Percentiles rank a stretch among this genome's conserved stretches.
These are phyloP conservation scores for Jaculus jaculus DNA, from an alignment of 2,113 vertebrate genomes.

Conservation along the genomic window DNA sequence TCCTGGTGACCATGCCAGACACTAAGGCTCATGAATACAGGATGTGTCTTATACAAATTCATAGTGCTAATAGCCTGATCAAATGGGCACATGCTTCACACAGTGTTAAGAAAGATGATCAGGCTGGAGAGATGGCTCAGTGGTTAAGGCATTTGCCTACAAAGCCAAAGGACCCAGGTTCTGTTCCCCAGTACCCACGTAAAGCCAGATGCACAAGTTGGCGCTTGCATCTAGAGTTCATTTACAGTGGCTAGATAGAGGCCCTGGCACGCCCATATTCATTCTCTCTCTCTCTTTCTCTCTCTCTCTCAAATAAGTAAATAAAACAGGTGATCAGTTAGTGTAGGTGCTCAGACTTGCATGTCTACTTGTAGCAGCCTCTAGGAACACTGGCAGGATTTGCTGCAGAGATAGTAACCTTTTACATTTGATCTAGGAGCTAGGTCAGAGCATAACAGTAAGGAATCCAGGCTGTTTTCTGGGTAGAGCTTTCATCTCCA, in stretches of 20 bases:
- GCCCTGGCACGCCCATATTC: no score
- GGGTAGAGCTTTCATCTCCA: neutral
- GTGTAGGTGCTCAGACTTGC: fast-evolving
- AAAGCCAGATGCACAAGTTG: no score
- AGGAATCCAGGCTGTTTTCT: neutral
- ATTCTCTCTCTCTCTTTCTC: no score
- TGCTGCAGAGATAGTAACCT: neutral
- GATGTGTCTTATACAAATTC: neutral
- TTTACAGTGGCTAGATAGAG: no score
- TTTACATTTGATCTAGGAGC: slow-evolving; percentile 15
- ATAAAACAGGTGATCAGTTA: neutral
- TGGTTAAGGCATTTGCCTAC: no score
- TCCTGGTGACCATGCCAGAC: neutral
- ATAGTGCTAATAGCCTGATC: neutral
- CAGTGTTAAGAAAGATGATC: neutral
- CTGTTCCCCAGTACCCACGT: no score
- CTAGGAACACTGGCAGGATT: neutral
- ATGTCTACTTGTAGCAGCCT: neutral
- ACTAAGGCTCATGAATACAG: neutral
- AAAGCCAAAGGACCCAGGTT: no score
- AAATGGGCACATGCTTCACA: neutral
- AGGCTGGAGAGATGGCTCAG: no score
- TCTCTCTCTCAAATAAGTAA: no score
- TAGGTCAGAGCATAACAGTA: neutral
- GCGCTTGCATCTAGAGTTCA: no score